Base-by-base conservation (phyloP, 1,140 invertebrate genomes). In the Ctenoplectra terminalis region DNA sequence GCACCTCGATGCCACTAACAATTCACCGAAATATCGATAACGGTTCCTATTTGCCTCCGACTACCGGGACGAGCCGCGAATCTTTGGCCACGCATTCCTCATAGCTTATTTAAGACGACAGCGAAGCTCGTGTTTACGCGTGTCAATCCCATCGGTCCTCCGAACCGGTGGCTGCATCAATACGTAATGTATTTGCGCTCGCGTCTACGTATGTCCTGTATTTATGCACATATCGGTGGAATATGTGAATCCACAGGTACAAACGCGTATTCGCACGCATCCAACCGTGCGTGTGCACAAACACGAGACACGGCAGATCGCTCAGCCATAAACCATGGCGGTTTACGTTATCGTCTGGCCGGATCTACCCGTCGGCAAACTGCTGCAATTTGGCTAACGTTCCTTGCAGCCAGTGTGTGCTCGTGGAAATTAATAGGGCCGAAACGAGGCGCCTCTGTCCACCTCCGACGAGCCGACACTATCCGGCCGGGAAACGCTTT, bases 291-390 rank as follows among this genome's bases (percentile, higher is more conserved):
- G 56, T 86, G 63, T 87, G 85, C 67, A 71, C 69, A 85, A 79
- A 70, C 70, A 52, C 71, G 80, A 72, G 64, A 61, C 72, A 50
- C 60, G 52, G 66, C 48, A 56, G 72, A 76, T 78, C 82, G 82
- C 58, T 81, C 79, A 67, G 79, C 83, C 79, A 88, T 88, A 88
- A 88, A 88, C 87, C 79, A 87, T 85, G 75, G 75, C 67, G 86
- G 85, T 87, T 87, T 87, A 88, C 85, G 85, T 88, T 88, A 88
- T 88, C 87, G 87, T 87, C 83, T 77, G 70, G 79, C 48, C 79
- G 83, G 87, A 88, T 87, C 86, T 88, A 82, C 61, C 87, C 87
- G 56, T 82, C 71, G 86, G 85, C 86, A 82, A 88, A 88, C 82
- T 87, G 67, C 87, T 72, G 75, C 85, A 88, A 88, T 88, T 87